phyloP scores from a whole-genome alignment of 2,113 vertebrate species.

The Varanus komodoensis region DNA sequence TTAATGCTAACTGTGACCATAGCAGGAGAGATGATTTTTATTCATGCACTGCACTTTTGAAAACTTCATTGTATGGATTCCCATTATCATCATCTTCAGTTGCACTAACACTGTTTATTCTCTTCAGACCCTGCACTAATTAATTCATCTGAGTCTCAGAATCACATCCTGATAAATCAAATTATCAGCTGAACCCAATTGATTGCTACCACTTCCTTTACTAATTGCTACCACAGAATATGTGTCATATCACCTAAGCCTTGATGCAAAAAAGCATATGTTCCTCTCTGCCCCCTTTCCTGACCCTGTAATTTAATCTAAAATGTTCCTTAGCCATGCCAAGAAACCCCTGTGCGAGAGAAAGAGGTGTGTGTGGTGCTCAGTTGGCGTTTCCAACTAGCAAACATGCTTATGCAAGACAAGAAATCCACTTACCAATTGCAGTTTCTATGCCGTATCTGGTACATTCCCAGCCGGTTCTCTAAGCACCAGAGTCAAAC shows the following conservation, averaged over 20 bases:
- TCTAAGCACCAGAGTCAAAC: background rate
- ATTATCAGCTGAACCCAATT: conserved; percentile 71
- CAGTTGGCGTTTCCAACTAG: no score
- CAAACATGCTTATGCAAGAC: background rate
- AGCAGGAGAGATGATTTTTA: conserved; percentile 7
- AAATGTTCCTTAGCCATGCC: conserved; percentile 66
- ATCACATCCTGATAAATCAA: conserved; percentile 77
- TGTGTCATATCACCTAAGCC: conserved; percentile 63
- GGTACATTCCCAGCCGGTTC: background rate
- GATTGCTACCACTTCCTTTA: conserved; percentile 67
- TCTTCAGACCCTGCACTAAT: conserved; percentile 66
- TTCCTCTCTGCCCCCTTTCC: conserved; percentile 44
- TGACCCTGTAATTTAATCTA: conserved; percentile 73
- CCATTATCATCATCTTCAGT: conserved; percentile 50
- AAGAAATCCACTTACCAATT: background rate
- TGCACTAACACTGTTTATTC: conserved; percentile 53
- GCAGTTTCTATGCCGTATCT: background rate
- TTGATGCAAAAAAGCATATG: conserved; percentile 66
- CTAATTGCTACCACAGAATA: no score
- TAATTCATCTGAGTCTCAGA: conserved; percentile 74
- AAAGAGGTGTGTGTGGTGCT: no score
- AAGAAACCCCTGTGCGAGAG: conserved; percentile 53
- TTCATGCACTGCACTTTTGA: conserved; percentile 5
- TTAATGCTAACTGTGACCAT: conserved; percentile 21
- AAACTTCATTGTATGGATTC: conserved; percentile 27